phyloP scores from a whole-genome alignment of 2,888 invertebrate genomes.

The Eumacrocentrus americanus region DNA sequence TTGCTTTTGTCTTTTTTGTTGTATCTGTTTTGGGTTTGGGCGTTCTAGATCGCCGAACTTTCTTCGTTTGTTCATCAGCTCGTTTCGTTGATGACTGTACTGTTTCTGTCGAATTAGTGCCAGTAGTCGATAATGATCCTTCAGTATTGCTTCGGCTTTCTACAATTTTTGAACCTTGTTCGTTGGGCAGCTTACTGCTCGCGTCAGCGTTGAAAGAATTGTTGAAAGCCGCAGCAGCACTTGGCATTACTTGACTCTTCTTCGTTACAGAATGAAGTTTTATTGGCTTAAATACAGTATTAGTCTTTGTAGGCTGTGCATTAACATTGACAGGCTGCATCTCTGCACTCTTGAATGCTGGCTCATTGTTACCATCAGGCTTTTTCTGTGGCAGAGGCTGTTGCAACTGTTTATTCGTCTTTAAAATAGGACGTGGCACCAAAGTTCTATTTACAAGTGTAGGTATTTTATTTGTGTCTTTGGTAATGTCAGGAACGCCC shows the following conservation, averaged over 20 bases:
- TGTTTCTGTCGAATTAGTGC: neutral
- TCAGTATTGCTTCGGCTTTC: neutral
- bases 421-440: slow-evolving; percentile 48
- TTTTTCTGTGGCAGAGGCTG: slow-evolving; percentile 43
- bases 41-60: neutral
- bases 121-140: neutral
- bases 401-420: slow-evolving; percentile 48
- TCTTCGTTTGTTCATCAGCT: neutral
- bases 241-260: slow-evolving; percentile 38
- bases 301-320: slow-evolving; percentile 6
- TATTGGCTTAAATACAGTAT: slow-evolving; percentile 47
- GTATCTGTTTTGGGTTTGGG: neutral
- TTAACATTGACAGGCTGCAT: slow-evolving; percentile 47
- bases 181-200: neutral
- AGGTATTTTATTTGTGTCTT: slow-evolving; percentile 50
- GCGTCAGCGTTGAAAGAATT: slow-evolving; percentile 29
- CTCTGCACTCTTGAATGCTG: slow-evolving; percentile 50
- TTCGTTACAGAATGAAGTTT: slow-evolving; percentile 43
- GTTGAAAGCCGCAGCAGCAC: slow-evolving; percentile 39
- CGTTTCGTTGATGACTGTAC: neutral
- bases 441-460: slow-evolving; percentile 45
- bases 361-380: slow-evolving; percentile 34
- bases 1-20: neutral
- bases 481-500: slow-evolving; percentile 44
- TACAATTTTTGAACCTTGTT: neutral